Percentiles rank a stretch among this genome's conserved stretches.
Evolutionary conservation across 92 coral and sea anemone genomes (phyloP).

Genomic region (Plumapathes pennacea): DNA sequence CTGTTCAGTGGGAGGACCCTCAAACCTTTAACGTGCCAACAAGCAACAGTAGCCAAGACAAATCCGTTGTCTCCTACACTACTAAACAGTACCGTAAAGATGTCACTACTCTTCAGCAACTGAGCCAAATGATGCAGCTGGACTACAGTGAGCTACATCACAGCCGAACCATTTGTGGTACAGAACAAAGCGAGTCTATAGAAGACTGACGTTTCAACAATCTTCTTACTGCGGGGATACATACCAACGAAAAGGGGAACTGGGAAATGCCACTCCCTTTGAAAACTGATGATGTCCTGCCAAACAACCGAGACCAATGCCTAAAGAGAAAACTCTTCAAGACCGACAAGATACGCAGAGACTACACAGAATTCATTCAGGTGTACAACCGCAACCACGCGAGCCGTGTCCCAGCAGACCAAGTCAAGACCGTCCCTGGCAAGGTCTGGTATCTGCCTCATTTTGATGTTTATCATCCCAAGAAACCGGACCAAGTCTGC

Average conservation of each 20-base stretch:
- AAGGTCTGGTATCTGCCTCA: conserved; percentile 57
- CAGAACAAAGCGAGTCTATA: conserved; percentile 4
- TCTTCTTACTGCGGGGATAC: conserved; percentile 7
- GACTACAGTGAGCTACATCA: conserved; percentile 43
- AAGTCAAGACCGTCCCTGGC: conserved; percentile 15
- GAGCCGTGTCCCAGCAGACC: conserved; percentile 15
- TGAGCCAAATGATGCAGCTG: conserved; percentile 51
- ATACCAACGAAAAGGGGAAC: conserved; percentile 6
- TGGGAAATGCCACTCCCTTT: conserved; percentile 60
- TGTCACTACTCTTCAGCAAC: conserved; percentile 41
- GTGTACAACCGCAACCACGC: conserved; percentile 43
- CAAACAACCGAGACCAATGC: conserved; percentile 7
- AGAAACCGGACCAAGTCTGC: conserved; percentile 37
- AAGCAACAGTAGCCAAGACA: conserved; percentile 13
- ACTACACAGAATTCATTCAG: conserved; percentile 52
- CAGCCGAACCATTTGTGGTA: conserved; percentile 10
- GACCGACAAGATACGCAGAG: conserved; percentile 7
- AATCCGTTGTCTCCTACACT: conserved; percentile 9
- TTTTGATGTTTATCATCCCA: conserved; percentile 39
- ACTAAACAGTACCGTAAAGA: conserved; percentile 10
- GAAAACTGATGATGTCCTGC: conserved; percentile 3
- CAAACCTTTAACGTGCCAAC: conserved; percentile 3
- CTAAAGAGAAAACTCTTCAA: conserved; percentile 23
- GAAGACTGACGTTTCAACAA: conserved; percentile 10
- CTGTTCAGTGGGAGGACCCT: conserved; percentile 3